Conservation (phyloP, 2,797 vertebrate species). For the Oryzias dopingdopingensis region DNA sequence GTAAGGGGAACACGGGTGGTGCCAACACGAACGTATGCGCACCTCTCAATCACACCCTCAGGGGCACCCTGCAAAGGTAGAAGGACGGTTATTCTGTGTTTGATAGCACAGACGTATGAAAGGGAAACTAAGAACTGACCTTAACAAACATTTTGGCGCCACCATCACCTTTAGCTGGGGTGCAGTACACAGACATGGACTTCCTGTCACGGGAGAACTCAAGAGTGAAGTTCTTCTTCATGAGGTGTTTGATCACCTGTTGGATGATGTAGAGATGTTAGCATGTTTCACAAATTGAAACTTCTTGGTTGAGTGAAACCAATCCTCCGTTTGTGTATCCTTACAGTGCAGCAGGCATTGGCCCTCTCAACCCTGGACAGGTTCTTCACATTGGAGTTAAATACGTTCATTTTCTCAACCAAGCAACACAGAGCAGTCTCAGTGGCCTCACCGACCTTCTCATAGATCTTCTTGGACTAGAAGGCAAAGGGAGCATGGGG, state of each 20-base stretch:
- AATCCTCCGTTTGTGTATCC: conserved; percentile 28
- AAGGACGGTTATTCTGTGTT: background rate
- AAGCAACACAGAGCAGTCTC: conserved; percentile 91
- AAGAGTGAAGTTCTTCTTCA: conserved; percentile 94
- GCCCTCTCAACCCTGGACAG: conserved; percentile 85
- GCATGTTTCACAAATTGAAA: background rate
- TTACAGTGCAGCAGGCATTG: conserved; percentile 87
- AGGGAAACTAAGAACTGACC: conserved; percentile 60
- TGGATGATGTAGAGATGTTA: background rate
- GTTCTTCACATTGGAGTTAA: conserved; percentile 81
- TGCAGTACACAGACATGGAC: conserved; percentile 95
- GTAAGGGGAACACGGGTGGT: conserved; percentile 88
- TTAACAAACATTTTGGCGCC: conserved; percentile 95
- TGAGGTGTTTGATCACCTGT: conserved; percentile 92
- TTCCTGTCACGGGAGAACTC: conserved; percentile 97
- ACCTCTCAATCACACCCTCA: conserved; percentile 92
- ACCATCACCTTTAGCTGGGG: conserved; percentile 86
- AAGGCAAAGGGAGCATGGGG: conserved; percentile 4
- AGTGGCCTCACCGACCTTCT: conserved; percentile 94
- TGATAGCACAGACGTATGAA: too few relatives aligned
- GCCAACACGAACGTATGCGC: conserved; percentile 89
- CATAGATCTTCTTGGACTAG: conserved; percentile 90
- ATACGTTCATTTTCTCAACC: conserved; percentile 97
- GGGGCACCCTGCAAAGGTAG: conserved; percentile 83
- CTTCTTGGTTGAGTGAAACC: too few relatives aligned